Percentiles rank a stretch among this genome's conserved stretches.
Conservation (phyloP, 30 jellyfish, hydroid and myxozoan genomes). For the Hydra vulgaris region DNA sequence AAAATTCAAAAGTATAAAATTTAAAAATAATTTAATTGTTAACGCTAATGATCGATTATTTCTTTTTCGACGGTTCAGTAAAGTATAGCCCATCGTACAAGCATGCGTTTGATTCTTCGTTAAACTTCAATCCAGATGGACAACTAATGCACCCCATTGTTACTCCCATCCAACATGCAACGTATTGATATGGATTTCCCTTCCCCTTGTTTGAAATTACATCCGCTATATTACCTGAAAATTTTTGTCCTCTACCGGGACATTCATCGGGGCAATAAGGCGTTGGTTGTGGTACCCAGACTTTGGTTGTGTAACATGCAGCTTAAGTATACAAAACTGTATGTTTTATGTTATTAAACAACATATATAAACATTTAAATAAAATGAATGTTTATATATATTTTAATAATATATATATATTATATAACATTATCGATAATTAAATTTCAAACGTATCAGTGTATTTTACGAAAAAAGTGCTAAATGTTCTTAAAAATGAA, state of each 20-base stretch:
- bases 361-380: no score
- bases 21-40: no score
- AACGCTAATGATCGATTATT: no score
- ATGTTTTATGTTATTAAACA: no score
- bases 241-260: conserved; percentile 21
- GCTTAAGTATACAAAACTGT: not conserved
- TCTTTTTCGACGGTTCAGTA: conserved; percentile 6
- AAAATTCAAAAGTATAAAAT: no score
- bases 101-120: conserved; percentile 24
- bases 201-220: not conserved
- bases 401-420: no score
- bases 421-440: no score
- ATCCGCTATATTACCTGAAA: conserved; percentile 24
- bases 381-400: no score
- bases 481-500: no score
- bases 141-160: conserved; percentile 23
- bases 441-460: no score
- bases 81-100: conserved; percentile 13
- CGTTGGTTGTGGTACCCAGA: conserved; percentile 14
- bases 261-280: conserved; percentile 21
- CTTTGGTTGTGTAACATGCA: conserved; percentile 17
- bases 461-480: no score
- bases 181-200: conserved; percentile 2
- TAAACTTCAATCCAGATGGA: conserved; percentile 21
- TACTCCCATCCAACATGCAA: conserved; percentile 27